phyloP scores from a whole-genome alignment of 2,797 vertebrate genomes.

The Allobates femoralis region DNA sequence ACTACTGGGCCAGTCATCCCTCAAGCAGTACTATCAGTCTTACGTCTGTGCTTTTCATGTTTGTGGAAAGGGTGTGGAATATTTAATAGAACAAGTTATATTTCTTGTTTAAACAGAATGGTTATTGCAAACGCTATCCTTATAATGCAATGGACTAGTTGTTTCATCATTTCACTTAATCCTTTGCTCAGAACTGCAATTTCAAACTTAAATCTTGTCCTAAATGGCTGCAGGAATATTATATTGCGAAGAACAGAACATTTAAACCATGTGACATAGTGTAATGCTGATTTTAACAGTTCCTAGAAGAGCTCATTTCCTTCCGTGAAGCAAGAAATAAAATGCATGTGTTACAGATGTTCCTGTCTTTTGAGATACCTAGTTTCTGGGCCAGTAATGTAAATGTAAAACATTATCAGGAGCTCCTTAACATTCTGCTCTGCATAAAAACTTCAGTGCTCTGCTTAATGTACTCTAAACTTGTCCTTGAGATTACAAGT shows the following conservation, averaged over 20 bases:
- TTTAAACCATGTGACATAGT: slow-evolving; percentile 7
- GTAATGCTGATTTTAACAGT: not conserved
- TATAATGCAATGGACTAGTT: not conserved
- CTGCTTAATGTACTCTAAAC: not conserved
- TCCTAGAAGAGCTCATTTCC: not conserved
- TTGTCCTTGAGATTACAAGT: slow-evolving; percentile 26
- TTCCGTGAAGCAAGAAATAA: not conserved
- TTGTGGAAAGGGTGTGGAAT: not conserved
- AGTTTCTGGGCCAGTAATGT: slow-evolving; percentile 9
- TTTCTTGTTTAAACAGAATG: not conserved
- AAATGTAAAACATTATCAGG: not conserved
- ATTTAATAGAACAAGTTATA: not conserved
- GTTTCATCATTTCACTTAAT: not conserved
- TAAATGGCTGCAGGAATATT: not conserved
- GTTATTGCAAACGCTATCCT: not conserved
- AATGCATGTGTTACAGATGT: slow-evolving; percentile 2
- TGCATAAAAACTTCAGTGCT: slow-evolving; percentile 2
- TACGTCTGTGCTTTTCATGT: not conserved
- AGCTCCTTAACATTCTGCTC: not conserved
- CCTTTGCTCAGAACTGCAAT: not conserved
- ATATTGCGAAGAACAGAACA: not conserved
- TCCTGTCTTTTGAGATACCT: not conserved
- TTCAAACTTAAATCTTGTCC: not conserved
- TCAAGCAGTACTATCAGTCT: not conserved
- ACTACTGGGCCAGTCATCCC: not conserved